A percentile compares a stretch with the other conserved stretches of the same genome.
phyloP scores from a whole-genome alignment of 2,888 invertebrate genomes.

The Blastobasis lacticolella region DNA sequence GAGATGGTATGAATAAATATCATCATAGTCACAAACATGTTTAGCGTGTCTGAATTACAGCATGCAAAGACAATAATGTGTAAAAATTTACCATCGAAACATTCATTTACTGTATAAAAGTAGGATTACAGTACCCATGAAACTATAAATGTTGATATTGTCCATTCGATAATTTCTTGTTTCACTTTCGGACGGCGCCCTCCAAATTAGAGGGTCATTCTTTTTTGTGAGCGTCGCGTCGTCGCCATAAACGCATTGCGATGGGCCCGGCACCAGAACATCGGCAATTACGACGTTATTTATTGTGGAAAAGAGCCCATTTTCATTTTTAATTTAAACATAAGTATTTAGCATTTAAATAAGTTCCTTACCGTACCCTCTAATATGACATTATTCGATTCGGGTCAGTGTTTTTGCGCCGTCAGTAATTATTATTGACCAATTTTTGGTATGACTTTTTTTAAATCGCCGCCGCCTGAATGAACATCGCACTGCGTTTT shows the following conservation, averaged over 20 bases:
- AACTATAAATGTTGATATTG: not conserved
- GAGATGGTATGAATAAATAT: too few relatives aligned
- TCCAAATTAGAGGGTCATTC: slow-evolving; percentile 40
- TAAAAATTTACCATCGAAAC: too few relatives aligned
- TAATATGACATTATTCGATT: slow-evolving; percentile 23
- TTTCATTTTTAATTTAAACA: slow-evolving; percentile 42
- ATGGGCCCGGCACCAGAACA: slow-evolving; percentile 23
- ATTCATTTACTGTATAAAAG: too few relatives aligned
- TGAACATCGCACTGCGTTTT: too few relatives aligned
- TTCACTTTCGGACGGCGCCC: slow-evolving; percentile 18
- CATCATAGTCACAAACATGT: too few relatives aligned
- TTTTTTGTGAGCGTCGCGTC: slow-evolving; percentile 44
- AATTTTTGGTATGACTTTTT: too few relatives aligned
- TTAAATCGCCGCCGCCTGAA: too few relatives aligned
- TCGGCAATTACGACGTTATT: slow-evolving; percentile 41
- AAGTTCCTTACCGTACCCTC: slow-evolving; percentile 16
- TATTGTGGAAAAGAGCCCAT: slow-evolving; percentile 37
- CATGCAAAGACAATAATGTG: too few relatives aligned
- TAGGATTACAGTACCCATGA: too few relatives aligned
- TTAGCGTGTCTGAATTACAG: too few relatives aligned
- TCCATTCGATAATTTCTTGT: not conserved
- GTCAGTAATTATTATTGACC: too few relatives aligned
- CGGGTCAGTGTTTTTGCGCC: too few relatives aligned
- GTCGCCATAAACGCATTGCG: slow-evolving; percentile 46
- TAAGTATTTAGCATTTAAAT: slow-evolving; percentile 39